phyloP scores from a whole-genome alignment of 2,113 vertebrate species.

The Hemiprocne comata region DNA sequence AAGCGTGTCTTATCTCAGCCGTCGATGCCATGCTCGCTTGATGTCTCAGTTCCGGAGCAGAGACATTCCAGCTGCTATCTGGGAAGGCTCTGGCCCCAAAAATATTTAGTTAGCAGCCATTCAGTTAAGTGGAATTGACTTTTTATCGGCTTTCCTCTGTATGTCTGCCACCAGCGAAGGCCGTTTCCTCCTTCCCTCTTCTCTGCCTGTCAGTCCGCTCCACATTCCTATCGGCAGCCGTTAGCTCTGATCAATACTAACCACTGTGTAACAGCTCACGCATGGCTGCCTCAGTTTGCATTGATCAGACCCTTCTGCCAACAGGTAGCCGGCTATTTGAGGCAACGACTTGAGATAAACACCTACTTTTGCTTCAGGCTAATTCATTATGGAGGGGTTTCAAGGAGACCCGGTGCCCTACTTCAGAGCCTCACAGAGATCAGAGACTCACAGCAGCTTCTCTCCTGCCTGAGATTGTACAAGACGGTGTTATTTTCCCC shows the following conservation, averaged over 20 bases:
- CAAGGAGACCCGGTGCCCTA: not conserved
- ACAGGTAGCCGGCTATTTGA: constrained; percentile 80
- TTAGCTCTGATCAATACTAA: constrained; percentile 90
- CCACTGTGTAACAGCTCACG: constrained; percentile 85
- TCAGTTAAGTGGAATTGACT: constrained; percentile 98
- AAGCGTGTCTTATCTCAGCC: not conserved
- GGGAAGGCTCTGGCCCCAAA: constrained; percentile 75
- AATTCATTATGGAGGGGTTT: constrained; percentile 50
- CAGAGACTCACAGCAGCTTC: not conserved
- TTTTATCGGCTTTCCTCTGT: constrained; percentile 89
- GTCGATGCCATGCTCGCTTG: constrained; percentile 52
- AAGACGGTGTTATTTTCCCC: not conserved
- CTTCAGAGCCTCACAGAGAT: not conserved
- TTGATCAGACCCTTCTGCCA: constrained; percentile 88
- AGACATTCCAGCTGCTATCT: constrained; percentile 62
- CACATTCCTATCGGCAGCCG: constrained; percentile 92
- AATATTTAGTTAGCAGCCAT: constrained; percentile 98
- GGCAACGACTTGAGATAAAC: constrained; percentile 67
- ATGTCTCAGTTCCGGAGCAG: constrained; percentile 83
- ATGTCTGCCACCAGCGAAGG: constrained; percentile 87
- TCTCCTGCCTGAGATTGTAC: not conserved
- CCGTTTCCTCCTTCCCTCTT: constrained; percentile 80
- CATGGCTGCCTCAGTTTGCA: constrained; percentile 80
- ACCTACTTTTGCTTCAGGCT: constrained; percentile 68
- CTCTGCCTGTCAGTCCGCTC: constrained; percentile 83